Evolutionary conservation across 2,888 invertebrate species (phyloP).

Genomic region (Perdita meconis): DNA sequence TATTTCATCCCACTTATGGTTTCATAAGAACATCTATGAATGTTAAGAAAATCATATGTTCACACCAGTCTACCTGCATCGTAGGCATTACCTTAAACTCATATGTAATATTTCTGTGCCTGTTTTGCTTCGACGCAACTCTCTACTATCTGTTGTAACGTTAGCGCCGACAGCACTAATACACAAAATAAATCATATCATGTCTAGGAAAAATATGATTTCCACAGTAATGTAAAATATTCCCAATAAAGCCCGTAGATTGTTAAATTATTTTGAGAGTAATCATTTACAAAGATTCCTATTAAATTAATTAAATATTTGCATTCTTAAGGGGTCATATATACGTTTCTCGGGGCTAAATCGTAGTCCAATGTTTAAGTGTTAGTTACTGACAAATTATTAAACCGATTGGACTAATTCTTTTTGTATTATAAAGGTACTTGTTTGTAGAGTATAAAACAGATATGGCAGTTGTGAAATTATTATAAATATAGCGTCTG

Average conservation of each 20-base stretch:
- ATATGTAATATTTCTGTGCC: conserved; percentile 92
- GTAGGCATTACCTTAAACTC: conserved; percentile 88
- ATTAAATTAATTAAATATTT: too few species aligned
- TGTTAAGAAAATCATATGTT: conserved; percentile 17
- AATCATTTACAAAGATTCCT: too few species aligned
- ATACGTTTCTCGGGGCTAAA: too few species aligned
- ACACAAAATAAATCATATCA: conserved; percentile 72
- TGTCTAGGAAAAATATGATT: conserved; percentile 26
- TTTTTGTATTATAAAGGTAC: too few species aligned
- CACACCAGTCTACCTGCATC: conserved; percentile 67
- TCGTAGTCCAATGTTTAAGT: too few species aligned
- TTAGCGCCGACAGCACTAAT: conserved; percentile 77
- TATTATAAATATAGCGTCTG: too few species aligned
- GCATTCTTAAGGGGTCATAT: too few species aligned
- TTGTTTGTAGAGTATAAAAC: too few species aligned
- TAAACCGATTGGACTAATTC: too few species aligned
- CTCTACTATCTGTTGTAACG: conserved; percentile 77
- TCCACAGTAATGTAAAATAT: neutral
- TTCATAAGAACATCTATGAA: neutral
- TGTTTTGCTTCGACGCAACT: conserved; percentile 85
- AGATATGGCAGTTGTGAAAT: too few species aligned
- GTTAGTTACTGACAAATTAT: too few species aligned
- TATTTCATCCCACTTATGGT: neutral
- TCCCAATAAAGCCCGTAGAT: neutral
- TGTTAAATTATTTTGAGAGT: too few species aligned